These are phyloP conservation scores for Notarius quadriscutis DNA, from an alignment of 2,113 vertebrate species.

Conservation along the genomic window DNA sequence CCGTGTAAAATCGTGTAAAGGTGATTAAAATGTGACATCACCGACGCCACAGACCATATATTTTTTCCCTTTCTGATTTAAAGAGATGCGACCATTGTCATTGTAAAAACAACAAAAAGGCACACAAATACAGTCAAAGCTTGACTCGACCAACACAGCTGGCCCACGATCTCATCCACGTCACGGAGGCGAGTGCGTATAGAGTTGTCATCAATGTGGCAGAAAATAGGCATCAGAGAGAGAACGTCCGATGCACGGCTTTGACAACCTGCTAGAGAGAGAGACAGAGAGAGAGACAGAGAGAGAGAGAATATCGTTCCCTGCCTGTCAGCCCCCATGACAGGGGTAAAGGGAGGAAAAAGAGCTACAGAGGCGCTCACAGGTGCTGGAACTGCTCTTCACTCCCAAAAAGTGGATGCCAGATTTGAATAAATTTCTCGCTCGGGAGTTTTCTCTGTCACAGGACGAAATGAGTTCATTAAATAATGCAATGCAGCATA, in stretches of 20 bases:
- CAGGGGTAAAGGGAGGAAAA: slow-evolving; percentile 3
- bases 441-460: not conserved
- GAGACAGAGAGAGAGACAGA: slow-evolving; percentile 52
- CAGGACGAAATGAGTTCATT: slow-evolving; percentile 22
- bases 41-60: not conserved
- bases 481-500: not conserved
- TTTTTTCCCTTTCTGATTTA: not conserved
- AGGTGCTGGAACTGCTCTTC: slow-evolving; percentile 3
- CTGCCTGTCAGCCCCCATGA: slow-evolving; percentile 54
- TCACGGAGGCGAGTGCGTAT: slow-evolving; percentile 43
- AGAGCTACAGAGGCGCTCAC: slow-evolving; percentile 19
- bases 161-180: slow-evolving; percentile 51
- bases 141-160: not conserved
- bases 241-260: slow-evolving; percentile 47
- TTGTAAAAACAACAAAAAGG: not conserved
- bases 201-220: slow-evolving; percentile 51
- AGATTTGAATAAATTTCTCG: slow-evolving; percentile 27
- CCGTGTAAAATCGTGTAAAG: not conserved
- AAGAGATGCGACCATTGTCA: not conserved
- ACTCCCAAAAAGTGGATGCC: not conserved
- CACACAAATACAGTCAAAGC: not conserved
- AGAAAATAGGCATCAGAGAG: slow-evolving; percentile 61
- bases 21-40: not conserved
- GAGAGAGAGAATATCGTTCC: slow-evolving; percentile 55
- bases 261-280: slow-evolving; percentile 55